These are phyloP conservation scores for Falco naumanni DNA, from an alignment of 2,797 vertebrate genomes.

Conservation along the genomic window DNA sequence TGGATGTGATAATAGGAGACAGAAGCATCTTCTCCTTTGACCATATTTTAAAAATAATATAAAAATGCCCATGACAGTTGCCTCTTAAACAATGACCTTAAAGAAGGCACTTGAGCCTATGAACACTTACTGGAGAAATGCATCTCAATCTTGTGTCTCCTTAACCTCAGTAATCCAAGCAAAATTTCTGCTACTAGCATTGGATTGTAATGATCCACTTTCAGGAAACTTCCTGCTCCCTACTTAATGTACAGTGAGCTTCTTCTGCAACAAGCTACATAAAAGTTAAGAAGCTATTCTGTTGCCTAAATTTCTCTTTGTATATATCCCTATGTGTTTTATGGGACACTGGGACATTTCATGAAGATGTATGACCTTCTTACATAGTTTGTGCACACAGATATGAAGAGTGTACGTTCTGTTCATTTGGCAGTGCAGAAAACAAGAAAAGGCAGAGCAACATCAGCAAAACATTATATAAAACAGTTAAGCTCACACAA, in stretches of 20 bases:
- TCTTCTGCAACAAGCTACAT: not conserved
- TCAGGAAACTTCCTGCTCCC: not conserved
- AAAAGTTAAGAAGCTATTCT: not conserved
- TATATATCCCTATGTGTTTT: not conserved
- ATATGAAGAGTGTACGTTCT: not conserved
- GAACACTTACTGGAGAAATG: not conserved
- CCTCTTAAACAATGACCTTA: not conserved
- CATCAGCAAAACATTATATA: not conserved
- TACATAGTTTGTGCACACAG: not conserved
- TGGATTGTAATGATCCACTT: not conserved
- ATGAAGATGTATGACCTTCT: not conserved
- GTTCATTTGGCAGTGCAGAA: not conserved
- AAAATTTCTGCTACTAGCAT: not conserved
- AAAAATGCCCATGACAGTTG: not conserved
- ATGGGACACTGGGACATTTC: not conserved
- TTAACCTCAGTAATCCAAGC: not conserved
- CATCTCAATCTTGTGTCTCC: not conserved
- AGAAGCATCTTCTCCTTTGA: not conserved
- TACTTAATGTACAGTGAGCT: not conserved
- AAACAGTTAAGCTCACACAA: not conserved
- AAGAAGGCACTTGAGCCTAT: not conserved
- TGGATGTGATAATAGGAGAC: not conserved
- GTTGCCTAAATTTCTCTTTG: not conserved
- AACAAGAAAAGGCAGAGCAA: not conserved
- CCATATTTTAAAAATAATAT: not conserved